These are phyloP conservation scores for Polymixis lichenea DNA, from an alignment of 2,888 invertebrate genomes.

Conservation along the genomic window DNA sequence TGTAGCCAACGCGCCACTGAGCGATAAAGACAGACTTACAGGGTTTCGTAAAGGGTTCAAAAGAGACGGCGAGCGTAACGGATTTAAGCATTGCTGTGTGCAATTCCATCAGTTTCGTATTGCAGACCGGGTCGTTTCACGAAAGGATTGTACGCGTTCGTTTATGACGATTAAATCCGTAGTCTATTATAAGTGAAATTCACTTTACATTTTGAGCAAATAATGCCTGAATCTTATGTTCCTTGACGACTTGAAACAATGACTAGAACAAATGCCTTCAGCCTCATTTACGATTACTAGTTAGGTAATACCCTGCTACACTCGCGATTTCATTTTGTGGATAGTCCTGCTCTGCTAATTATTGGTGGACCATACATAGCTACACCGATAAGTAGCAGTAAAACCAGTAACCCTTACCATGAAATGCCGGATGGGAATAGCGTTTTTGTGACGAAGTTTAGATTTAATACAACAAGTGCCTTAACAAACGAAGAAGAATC, in stretches of 20 bases:
- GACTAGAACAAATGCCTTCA: neutral
- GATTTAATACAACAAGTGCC: neutral
- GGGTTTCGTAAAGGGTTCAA: conserved; percentile 79
- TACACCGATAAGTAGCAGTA: neutral
- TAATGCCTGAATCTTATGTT: conserved; percentile 2
- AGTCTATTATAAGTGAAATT: conserved; percentile 36
- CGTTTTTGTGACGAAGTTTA: neutral
- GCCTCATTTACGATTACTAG: neutral
- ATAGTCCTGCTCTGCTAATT: no score
- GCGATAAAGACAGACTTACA: conserved; percentile 85
- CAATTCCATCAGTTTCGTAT: conserved; percentile 83
- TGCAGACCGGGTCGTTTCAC: conserved; percentile 67
- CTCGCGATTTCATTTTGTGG: neutral
- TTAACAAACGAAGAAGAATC: neutral
- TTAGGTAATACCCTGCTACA: neutral
- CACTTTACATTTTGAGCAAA: conserved; percentile 17
- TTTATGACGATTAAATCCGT: conserved; percentile 32
- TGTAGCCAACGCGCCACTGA: conserved; percentile 84
- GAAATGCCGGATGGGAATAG: neutral
- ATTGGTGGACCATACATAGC: neutral
- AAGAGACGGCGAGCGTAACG: conserved; percentile 85
- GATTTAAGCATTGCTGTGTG: conserved; percentile 86
- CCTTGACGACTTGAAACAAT: neutral
- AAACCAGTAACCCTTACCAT: neutral
- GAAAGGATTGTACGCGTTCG: conserved; percentile 55